Evolutionary conservation across 2,888 invertebrate genomes (phyloP), one percentile per base, ranked within the genome.

Genomic region (Hemithea aestivaria): DNA sequence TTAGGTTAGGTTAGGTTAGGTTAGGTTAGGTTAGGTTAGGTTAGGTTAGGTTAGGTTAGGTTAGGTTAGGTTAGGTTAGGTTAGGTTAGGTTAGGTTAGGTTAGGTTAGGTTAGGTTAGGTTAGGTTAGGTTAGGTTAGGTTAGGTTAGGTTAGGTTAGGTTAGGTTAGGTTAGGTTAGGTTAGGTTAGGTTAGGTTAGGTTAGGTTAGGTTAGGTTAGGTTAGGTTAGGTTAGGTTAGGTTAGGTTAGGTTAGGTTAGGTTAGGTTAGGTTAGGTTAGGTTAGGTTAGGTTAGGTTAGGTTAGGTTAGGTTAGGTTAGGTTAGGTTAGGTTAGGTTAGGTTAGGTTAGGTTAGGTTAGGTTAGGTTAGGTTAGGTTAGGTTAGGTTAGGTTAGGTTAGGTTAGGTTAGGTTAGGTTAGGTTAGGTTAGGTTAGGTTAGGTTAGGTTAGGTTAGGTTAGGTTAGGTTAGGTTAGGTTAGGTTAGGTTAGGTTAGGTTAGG

Each of bases 391-490:
- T 40, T 34, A 42, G 27, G 37, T 45, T 45, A 40, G 40, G 45
- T 45, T 41, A 40, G 45, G 46, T 46, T 46, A 46, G 45, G 45
- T 40, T 42, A 38, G 37, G 40, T 48, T 40, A 38, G 40, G 37
- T 43, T 31, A 40, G 39, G 42, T 46, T 39, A 40, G 36, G 43
- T 38, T 44, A 50, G 46, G 41, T 43, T 44, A 41, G 45, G 48
- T 37, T 47, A 42, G 41, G 46, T 42, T 44, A 42, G 45, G 47
- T 47, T 47, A 49, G 49, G 45, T 45, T 40, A 49, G 50, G 50
- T 50, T 50, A 46, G 46, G 49, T 46, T 44, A 45, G 49, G 49
- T 50, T 46, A 50, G 49, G 45, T 50, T 46, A 49, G 49, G 50
- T 49, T 49, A 45, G 46, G 49, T 44, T 47, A 45, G 46, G 50